Conservation (phyloP, 2,888 invertebrate genomes). For the Acanthosepion esculentum region DNA sequence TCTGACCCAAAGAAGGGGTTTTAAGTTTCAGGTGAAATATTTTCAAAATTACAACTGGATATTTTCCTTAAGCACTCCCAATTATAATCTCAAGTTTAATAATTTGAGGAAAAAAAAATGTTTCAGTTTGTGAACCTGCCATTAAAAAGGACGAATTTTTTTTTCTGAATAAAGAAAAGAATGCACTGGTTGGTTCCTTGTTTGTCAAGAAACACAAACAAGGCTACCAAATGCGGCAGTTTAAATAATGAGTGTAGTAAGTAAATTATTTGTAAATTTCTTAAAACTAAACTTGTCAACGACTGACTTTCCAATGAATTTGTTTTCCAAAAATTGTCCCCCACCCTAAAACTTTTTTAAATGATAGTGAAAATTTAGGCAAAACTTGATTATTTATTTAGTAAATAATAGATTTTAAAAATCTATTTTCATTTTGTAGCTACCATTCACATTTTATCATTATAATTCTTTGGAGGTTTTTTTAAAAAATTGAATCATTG, state of each 20-base stretch:
- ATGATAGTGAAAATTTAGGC: no score
- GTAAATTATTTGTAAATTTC: not conserved
- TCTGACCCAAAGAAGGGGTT: not conserved
- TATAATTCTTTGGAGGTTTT: not conserved
- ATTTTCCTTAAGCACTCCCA: constrained; percentile 21
- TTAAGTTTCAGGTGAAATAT: not conserved
- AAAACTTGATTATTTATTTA: no score
- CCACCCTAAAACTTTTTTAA: no score
- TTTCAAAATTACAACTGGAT: not conserved
- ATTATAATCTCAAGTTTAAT: not conserved
- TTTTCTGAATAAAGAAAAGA: not conserved
- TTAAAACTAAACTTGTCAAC: not conserved
- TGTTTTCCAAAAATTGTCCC: not conserved
- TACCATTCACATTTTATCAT: no score
- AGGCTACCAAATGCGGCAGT: not conserved
- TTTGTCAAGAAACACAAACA: not conserved
- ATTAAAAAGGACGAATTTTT: not conserved
- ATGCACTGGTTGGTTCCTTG: not conserved
- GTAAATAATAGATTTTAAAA: no score
- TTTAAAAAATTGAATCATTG: not conserved
- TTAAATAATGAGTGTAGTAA: not conserved
- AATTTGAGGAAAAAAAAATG: not conserved
- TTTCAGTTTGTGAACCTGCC: constrained; percentile 33
- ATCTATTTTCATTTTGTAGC: no score
- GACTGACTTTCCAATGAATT: not conserved